Percentiles rank a stretch among this genome's conserved stretches.
Evolutionary conservation across 2,888 invertebrate species (phyloP).

Genomic region (Plebejus anna): DNA sequence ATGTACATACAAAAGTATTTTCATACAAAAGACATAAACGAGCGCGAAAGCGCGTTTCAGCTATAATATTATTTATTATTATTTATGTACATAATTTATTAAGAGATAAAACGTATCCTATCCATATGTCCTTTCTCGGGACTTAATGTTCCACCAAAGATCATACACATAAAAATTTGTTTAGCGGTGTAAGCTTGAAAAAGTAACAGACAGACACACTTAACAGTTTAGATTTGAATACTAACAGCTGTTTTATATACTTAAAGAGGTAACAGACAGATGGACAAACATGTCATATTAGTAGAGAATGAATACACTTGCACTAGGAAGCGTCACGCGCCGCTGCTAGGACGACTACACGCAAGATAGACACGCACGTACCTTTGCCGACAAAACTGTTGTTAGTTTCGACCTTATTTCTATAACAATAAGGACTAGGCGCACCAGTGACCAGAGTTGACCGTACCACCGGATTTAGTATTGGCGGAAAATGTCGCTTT

Average conservation of each 20-base stretch:
- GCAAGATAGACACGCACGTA: neutral
- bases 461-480: neutral
- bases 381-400: neutral
- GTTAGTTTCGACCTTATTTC: neutral
- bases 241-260: neutral
- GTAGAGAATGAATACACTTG: neutral
- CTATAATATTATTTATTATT: too few species aligned
- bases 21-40: too few species aligned
- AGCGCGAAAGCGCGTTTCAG: too few species aligned
- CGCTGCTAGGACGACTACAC: neutral
- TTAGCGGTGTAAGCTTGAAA: too few species aligned
- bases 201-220: too few species aligned
- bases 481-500: neutral
- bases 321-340: constrained; percentile 10
- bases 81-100: too few species aligned
- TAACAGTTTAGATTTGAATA: neutral
- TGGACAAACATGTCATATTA: neutral
- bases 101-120: too few species aligned
- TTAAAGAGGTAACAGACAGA: neutral
- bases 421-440: neutral
- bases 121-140: too few species aligned
- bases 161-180: too few species aligned
- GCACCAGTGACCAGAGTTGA: too few species aligned
- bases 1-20: too few species aligned
- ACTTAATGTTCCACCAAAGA: too few species aligned